Conservation (phyloP, 2,888 invertebrate species). For the Aspidapion aeneum region DNA sequence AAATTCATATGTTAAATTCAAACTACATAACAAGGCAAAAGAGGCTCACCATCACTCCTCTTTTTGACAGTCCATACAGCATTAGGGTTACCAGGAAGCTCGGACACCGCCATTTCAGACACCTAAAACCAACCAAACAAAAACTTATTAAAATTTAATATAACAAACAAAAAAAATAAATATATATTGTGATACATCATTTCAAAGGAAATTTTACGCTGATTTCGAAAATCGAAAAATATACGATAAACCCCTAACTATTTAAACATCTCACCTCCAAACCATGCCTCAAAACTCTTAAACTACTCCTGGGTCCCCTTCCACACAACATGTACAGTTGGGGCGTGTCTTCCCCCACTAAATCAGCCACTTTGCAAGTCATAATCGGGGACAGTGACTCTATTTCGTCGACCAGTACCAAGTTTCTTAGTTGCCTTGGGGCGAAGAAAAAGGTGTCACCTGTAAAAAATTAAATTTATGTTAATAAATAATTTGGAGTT, state of each 20-base stretch:
- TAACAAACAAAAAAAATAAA: not conserved
- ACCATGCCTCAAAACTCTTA: conserved; percentile 93
- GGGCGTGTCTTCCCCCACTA: conserved; percentile 98
- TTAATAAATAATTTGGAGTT: too few relatives aligned
- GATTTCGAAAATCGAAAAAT: too few relatives aligned
- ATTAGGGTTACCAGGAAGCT: conserved; percentile 98
- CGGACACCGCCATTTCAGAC: conserved; percentile 99
- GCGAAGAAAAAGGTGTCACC: conserved; percentile 99
- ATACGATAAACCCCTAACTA: too few relatives aligned
- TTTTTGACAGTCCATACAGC: conserved; percentile 99
- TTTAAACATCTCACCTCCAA: conserved; percentile 72
- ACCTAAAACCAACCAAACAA: conserved; percentile 50
- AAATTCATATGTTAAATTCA: too few relatives aligned
- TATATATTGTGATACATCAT: too few relatives aligned
- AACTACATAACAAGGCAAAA: not conserved
- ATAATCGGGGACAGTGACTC: conserved; percentile 94
- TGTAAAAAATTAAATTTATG: too few relatives aligned
- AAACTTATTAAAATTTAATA: not conserved
- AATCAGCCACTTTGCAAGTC: conserved; percentile 78
- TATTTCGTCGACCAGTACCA: conserved; percentile 95
- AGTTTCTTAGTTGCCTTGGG: conserved; percentile 87
- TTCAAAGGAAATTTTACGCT: too few relatives aligned
- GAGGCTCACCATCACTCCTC: conserved; percentile 83
- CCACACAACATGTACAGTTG: conserved; percentile 97
- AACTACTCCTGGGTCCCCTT: conserved; percentile 88